These are phyloP conservation scores for Anseranas semipalmata DNA, from an alignment of 2,113 vertebrate species.

Conservation along the genomic window DNA sequence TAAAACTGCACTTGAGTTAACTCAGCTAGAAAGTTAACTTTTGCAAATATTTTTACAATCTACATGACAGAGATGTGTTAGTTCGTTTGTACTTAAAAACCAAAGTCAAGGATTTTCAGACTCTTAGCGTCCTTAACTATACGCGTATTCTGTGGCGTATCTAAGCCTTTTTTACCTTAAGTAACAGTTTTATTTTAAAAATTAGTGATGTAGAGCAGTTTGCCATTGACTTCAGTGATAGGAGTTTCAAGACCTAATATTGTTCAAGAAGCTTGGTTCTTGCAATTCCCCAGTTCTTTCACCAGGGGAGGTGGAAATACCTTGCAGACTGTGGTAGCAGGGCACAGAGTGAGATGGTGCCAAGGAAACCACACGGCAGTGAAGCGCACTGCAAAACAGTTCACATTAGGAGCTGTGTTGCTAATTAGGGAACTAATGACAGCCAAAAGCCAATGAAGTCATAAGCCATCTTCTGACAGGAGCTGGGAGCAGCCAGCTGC, in stretches of 20 bases:
- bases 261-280: neutral
- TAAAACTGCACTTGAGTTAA: slow-evolving; percentile 43
- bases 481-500: neutral
- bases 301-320: neutral
- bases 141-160: neutral
- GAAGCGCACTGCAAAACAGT: neutral
- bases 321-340: neutral
- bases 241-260: neutral
- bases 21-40: slow-evolving; percentile 13
- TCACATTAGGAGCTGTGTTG: neutral
- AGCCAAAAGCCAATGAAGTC: neutral
- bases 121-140: neutral
- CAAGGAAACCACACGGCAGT: neutral
- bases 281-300: neutral
- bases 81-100: neutral
- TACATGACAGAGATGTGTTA: neutral
- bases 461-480: neutral
- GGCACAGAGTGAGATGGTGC: neutral
- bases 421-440: neutral
- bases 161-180: neutral
- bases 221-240: neutral
- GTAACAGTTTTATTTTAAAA: neutral
- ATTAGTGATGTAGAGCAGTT: neutral
- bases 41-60: slow-evolving; percentile 37
- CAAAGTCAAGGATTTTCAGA: neutral